phyloP scores from a whole-genome alignment of 2,113 vertebrate species.

The Elaphurus davidianus region DNA sequence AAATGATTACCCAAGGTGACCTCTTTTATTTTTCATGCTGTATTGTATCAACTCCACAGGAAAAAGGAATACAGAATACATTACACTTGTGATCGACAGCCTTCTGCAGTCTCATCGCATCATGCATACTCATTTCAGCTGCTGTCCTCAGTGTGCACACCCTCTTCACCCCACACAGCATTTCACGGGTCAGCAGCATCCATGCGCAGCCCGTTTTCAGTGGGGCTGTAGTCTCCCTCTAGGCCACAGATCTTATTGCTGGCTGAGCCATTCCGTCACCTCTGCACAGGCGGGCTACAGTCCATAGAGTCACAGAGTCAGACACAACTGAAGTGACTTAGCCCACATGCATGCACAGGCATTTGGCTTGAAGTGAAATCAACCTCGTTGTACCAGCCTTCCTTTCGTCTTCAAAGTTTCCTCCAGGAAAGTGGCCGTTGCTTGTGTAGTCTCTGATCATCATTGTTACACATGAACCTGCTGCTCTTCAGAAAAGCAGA shows the following conservation, averaged over 20 bases:
- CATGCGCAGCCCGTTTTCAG: fast-evolving
- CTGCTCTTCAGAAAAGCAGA: background rate
- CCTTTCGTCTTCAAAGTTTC: background rate
- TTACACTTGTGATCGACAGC: too few species aligned
- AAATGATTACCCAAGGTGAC: background rate
- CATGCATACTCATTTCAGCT: background rate
- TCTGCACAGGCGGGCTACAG: background rate
- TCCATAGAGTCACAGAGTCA: background rate
- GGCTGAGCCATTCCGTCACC: background rate
- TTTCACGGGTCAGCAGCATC: too few species aligned
- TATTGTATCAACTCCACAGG: background rate
- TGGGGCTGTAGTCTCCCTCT: background rate
- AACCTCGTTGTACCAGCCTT: background rate
- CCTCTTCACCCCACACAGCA: too few species aligned
- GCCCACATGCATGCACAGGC: background rate
- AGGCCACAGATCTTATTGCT: background rate
- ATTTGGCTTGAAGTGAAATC: background rate
- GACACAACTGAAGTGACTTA: background rate
- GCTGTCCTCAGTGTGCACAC: background rate
- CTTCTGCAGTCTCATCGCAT: background rate
- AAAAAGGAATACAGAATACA: background rate
- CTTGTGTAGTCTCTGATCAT: background rate
- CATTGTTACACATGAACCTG: background rate
- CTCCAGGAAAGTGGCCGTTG: background rate
- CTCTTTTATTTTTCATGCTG: background rate